Conservation (phyloP, 2,888 invertebrate species). For the Standfussiana lucernea region DNA sequence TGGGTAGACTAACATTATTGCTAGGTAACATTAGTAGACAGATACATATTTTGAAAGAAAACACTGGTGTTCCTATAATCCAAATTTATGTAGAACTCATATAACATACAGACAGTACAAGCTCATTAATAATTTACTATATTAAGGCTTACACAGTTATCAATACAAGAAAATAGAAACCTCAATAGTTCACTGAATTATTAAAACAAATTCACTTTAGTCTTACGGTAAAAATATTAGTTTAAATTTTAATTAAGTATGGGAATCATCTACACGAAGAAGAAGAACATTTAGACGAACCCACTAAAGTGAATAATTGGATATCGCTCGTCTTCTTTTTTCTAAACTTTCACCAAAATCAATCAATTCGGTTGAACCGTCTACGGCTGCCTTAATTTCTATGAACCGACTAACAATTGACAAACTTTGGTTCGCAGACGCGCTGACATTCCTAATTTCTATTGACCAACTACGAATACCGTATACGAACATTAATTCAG, state of each 20-base stretch:
- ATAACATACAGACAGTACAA: neutral
- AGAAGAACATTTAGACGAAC: neutral
- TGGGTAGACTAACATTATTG: neutral
- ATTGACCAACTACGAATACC: conserved; percentile 19
- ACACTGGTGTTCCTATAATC: neutral
- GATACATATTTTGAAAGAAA: neutral
- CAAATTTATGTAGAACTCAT: neutral
- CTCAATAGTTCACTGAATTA: neutral
- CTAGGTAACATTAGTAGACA: neutral
- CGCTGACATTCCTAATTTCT: neutral
- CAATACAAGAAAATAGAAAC: neutral
- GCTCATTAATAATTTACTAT: neutral
- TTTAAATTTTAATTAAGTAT: too few species aligned
- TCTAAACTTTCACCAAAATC: conserved; percentile 2
- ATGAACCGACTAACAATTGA: conserved; percentile 1
- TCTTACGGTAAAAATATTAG: too few species aligned
- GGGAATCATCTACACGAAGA: too few species aligned
- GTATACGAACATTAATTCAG: conserved; percentile 22
- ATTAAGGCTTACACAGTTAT: neutral
- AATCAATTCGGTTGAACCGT: conserved; percentile 7
- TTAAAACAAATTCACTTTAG: too few species aligned
- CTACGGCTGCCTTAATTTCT: neutral
- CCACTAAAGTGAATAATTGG: neutral
- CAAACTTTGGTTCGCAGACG: conserved; percentile 3
- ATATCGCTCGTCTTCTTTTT: too few species aligned